Evolutionary conservation across 2,888 invertebrate genomes (phyloP).

Genomic region (Tubulanus polymorphus): DNA sequence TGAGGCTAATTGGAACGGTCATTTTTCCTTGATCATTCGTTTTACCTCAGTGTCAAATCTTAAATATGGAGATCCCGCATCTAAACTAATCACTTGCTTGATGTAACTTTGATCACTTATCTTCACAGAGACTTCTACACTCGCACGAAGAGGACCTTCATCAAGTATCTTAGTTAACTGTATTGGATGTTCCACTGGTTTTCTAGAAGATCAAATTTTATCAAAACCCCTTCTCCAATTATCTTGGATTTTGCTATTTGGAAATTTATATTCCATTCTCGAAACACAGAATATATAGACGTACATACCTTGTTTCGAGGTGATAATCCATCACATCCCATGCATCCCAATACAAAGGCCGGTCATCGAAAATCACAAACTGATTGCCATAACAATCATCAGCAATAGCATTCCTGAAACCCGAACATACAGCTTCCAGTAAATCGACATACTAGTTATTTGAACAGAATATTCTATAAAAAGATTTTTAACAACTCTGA

Average conservation of each 20-base stretch:
- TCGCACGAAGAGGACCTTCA: constrained; percentile 45
- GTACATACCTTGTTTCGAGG: constrained; percentile 52
- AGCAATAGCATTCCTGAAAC: constrained; percentile 32
- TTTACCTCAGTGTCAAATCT: constrained; percentile 51
- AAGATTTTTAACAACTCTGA: background rate
- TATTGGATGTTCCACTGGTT: constrained; percentile 30
- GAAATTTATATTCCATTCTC: too few relatives aligned
- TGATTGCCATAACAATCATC: constrained; percentile 44
- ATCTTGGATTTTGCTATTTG: too few relatives aligned
- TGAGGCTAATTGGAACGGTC: background rate
- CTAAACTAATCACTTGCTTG: constrained; percentile 50
- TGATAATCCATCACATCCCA: constrained; percentile 61
- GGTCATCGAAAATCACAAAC: constrained; percentile 56
- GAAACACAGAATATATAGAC: background rate
- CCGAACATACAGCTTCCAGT: background rate
- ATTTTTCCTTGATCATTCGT: background rate
- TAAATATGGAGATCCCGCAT: constrained; percentile 53
- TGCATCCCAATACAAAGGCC: constrained; percentile 59
- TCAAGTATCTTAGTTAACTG: constrained; percentile 34
- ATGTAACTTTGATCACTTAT: constrained; percentile 48
- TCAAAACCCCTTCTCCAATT: too few relatives aligned
- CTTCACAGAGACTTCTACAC: constrained; percentile 38
- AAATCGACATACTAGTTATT: background rate
- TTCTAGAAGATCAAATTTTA: too few relatives aligned
- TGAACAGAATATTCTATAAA: background rate